Percentiles rank a stretch among this genome's conserved stretches.
Conservation (phyloP, 2,888 invertebrate species). For the Adineta ricciae region DNA sequence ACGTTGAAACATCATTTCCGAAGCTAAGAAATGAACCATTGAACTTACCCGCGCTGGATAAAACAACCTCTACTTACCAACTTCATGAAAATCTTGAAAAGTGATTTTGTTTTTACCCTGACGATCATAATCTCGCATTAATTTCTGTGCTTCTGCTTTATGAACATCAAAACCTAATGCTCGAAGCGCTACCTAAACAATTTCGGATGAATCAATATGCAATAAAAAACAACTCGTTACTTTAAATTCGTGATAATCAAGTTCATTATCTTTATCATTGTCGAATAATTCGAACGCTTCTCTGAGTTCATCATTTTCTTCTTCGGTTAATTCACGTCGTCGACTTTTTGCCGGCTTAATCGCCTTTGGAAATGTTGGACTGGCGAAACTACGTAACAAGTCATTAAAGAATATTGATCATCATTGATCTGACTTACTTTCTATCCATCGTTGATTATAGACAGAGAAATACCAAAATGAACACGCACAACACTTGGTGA, state of each 20-base stretch:
- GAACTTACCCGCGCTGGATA: not conserved
- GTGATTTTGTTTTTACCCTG: constrained; percentile 46
- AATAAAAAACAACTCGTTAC: constrained; percentile 36
- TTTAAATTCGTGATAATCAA: constrained; percentile 50
- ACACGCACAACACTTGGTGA: not conserved
- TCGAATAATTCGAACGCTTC: constrained; percentile 51
- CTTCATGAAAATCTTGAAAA: constrained; percentile 50
- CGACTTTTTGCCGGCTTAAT: not conserved
- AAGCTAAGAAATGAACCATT: constrained; percentile 40
- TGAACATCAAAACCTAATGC: constrained; percentile 50
- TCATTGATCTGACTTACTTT: not conserved
- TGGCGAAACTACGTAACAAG: not conserved
- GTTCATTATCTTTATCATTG: constrained; percentile 48
- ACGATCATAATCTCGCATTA: constrained; percentile 47
- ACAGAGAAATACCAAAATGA: not conserved
- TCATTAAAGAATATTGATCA: not conserved
- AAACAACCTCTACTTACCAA: constrained; percentile 42
- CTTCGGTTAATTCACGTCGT: constrained; percentile 44
- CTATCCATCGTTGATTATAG: not conserved
- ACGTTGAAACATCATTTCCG: constrained; percentile 48
- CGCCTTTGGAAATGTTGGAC: not conserved
- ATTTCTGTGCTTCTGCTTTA: constrained; percentile 47
- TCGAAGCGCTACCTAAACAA: constrained; percentile 46
- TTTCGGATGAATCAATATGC: not conserved
- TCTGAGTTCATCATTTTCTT: constrained; percentile 49